Conservation (phyloP, 2,888 invertebrate species). For the Drosophila tripunctata region DNA sequence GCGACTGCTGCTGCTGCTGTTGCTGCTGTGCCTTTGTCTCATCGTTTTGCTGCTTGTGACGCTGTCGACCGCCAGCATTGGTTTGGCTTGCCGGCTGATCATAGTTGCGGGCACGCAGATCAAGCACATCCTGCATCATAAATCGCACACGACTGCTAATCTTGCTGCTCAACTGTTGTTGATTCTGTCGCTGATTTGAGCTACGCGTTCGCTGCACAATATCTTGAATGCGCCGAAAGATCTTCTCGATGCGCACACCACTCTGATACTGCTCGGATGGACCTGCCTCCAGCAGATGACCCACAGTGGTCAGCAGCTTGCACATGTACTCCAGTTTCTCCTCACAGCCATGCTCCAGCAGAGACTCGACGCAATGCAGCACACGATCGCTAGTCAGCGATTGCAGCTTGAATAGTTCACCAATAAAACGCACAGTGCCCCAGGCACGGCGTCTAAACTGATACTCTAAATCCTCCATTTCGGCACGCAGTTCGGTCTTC, state of each 20-base stretch:
- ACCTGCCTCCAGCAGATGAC: slow-evolving; percentile 73
- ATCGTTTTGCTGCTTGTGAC: slow-evolving; percentile 42
- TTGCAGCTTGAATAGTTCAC: slow-evolving; percentile 81
- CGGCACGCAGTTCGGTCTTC: slow-evolving; percentile 78
- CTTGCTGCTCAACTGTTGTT: slow-evolving; percentile 60
- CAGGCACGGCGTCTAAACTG: slow-evolving; percentile 83
- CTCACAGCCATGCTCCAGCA: slow-evolving; percentile 79
- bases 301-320: slow-evolving; percentile 81
- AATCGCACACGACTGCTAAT: slow-evolving; percentile 83
- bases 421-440: slow-evolving; percentile 83
- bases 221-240: slow-evolving; percentile 75
- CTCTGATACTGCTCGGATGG: slow-evolving; percentile 52
- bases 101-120: slow-evolving; percentile 78
- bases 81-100: slow-evolving; percentile 64
- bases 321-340: slow-evolving; percentile 83
- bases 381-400: slow-evolving; percentile 78
- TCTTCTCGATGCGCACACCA: slow-evolving; percentile 74
- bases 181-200: slow-evolving; percentile 45
- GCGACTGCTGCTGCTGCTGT: slow-evolving; percentile 24
- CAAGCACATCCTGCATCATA: slow-evolving; percentile 83
- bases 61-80: slow-evolving; percentile 34
- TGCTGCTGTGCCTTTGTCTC: slow-evolving; percentile 46
- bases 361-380: slow-evolving; percentile 74
- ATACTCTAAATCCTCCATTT: slow-evolving; percentile 82
- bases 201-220: slow-evolving; percentile 68